Conservation (phyloP, 2,113 vertebrate genomes). For the Eublepharis macularius region DNA sequence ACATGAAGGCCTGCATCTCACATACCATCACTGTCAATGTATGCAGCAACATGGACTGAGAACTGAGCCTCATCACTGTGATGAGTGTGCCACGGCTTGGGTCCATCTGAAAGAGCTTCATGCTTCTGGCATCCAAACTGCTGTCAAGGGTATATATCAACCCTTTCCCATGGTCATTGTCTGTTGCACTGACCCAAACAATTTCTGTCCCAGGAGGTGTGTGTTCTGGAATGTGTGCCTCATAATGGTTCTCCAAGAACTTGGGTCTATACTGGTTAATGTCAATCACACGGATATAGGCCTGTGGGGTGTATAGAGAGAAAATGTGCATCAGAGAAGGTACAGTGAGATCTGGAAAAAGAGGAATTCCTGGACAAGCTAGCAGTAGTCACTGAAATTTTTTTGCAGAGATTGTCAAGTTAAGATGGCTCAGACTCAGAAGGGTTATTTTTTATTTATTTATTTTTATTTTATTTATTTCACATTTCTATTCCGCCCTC, state of each 20-base stretch:
- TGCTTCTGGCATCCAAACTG: slow-evolving; percentile 83
- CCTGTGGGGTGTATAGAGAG: slow-evolving; percentile 69
- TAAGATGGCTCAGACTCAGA: background rate
- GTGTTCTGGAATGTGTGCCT: slow-evolving; percentile 85
- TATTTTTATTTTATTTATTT: too few species aligned
- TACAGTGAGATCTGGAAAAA: background rate
- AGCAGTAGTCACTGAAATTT: background rate
- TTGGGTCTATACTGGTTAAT: slow-evolving; percentile 90
- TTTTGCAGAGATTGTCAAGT: background rate
- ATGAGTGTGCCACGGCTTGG: slow-evolving; percentile 85
- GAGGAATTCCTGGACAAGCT: background rate
- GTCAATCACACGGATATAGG: slow-evolving; percentile 86
- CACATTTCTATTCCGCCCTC: too few species aligned
- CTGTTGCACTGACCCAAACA: slow-evolving; percentile 84
- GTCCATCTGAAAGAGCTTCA: slow-evolving; percentile 88
- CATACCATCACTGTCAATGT: slow-evolving; percentile 90
- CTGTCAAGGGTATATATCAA: slow-evolving; percentile 90
- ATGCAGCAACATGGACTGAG: slow-evolving; percentile 79
- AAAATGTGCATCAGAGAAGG: background rate
- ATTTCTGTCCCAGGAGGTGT: slow-evolving; percentile 86
- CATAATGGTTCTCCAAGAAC: slow-evolving; percentile 84
- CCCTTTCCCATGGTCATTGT: slow-evolving; percentile 86
- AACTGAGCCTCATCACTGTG: slow-evolving; percentile 84
- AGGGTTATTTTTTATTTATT: too few species aligned
- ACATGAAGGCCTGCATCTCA: background rate